Percentiles rank a stretch among this genome's conserved stretches.
Conservation (phyloP, 2,888 invertebrate species). For the Tenodera sinensis region DNA sequence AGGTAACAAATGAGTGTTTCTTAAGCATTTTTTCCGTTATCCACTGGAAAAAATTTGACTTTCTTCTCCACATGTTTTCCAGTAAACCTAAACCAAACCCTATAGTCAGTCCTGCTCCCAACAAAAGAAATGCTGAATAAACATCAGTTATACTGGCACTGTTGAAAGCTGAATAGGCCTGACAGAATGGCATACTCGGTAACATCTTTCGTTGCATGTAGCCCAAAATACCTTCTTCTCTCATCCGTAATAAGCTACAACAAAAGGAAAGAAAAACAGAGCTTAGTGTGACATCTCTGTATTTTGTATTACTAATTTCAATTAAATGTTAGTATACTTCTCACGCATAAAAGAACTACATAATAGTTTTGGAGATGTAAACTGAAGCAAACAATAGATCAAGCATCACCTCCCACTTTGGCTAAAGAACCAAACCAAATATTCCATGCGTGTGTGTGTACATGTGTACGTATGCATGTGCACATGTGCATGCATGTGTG, state of each 20-base stretch:
- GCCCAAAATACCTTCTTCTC: slow-evolving; percentile 43
- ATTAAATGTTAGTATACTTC: too few species aligned
- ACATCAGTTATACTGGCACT: slow-evolving; percentile 58
- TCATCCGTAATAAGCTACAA: slow-evolving; percentile 44
- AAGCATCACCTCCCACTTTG: too few species aligned
- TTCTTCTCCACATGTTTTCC: slow-evolving; percentile 23
- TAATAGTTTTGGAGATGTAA: too few species aligned
- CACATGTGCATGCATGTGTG: too few species aligned
- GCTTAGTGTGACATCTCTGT: not conserved
- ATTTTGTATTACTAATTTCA: not conserved
- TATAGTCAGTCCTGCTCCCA: slow-evolving; percentile 47
- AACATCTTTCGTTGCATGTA: slow-evolving; percentile 42
- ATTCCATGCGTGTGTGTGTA: too few species aligned
- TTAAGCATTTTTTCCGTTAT: not conserved
- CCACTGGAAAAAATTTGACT: not conserved
- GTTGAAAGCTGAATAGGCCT: slow-evolving; percentile 52
- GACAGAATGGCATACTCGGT: slow-evolving; percentile 54
- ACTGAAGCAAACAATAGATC: too few species aligned
- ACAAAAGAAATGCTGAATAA: slow-evolving; percentile 51
- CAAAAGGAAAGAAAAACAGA: not conserved
- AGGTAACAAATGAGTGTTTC: not conserved
- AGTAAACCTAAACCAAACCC: slow-evolving; percentile 31
- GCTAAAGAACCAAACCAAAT: too few species aligned
- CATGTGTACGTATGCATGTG: too few species aligned
- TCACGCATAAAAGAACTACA: too few species aligned